A percentile compares a stretch with the other conserved stretches of the same genome.
These are phyloP conservation scores for Trachemys scripta DNA, from an alignment of 2,113 vertebrate species.

Conservation along the genomic window DNA sequence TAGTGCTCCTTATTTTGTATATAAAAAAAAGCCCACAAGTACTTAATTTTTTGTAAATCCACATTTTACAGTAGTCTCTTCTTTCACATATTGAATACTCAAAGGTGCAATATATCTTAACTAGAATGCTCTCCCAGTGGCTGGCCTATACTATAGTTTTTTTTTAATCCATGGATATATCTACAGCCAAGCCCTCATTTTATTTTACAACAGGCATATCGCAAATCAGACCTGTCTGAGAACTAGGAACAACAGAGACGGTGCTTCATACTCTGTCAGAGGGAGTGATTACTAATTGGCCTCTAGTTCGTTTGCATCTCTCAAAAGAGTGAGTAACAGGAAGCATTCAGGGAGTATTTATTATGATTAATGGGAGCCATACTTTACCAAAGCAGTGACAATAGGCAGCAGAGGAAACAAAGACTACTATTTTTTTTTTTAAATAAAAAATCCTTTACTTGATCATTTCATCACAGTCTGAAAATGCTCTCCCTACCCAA, in stretches of 20 bases:
- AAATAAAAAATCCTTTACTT: not conserved
- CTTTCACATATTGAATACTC: not conserved
- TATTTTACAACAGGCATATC: not conserved
- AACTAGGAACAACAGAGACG: conserved; percentile 32
- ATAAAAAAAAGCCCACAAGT: not conserved
- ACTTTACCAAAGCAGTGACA: not conserved
- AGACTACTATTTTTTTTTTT: not conserved
- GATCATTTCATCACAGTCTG: not conserved
- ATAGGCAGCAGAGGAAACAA: not conserved
- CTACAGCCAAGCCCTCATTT: conserved; percentile 8
- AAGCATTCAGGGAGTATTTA: not conserved
- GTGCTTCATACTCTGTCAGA: conserved; percentile 36
- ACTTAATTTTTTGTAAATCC: conserved; percentile 36
- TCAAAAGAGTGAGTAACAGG: conserved; percentile 21
- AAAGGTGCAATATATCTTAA: conserved; percentile 8
- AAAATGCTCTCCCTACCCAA: not conserved
- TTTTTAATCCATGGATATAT: not conserved
- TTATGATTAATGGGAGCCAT: not conserved
- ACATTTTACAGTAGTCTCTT: not conserved
- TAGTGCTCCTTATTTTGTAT: not conserved
- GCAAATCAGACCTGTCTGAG: conserved; percentile 16
- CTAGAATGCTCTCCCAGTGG: not conserved
- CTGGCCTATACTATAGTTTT: conserved; percentile 33
- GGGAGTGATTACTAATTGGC: conserved; percentile 50
- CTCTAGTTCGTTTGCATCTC: conserved; percentile 32